Percentiles rank a stretch among this genome's conserved stretches.
Conservation (phyloP, 53 echinoderm and acorn worm species). For the Stichopus horrens region DNA sequence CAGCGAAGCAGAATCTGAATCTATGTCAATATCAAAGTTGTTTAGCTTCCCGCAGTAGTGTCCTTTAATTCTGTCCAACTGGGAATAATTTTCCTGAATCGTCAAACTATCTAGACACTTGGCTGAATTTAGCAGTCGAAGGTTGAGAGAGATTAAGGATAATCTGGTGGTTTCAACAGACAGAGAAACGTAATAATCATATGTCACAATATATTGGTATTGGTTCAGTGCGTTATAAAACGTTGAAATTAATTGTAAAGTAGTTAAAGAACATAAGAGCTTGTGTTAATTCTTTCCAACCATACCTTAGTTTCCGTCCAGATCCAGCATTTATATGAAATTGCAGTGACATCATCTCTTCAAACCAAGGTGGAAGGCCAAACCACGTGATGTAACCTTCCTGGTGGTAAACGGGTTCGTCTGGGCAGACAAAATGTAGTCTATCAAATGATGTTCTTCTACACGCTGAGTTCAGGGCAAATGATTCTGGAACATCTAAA, state of each 20-base stretch:
- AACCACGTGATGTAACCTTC: constrained; percentile 19
- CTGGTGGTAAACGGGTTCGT: constrained; percentile 11
- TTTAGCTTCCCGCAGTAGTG: neutral
- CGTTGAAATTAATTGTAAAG: too few relatives aligned
- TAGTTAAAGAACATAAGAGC: too few relatives aligned
- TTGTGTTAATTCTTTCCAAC: too few relatives aligned
- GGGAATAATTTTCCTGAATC: neutral
- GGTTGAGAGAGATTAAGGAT: neutral
- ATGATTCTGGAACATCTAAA: neutral
- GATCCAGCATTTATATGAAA: neutral
- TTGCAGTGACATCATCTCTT: neutral
- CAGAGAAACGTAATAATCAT: neutral
- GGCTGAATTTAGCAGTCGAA: neutral
- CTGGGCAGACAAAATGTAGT: neutral
- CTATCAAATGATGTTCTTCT: neutral
- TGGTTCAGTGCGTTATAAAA: too few relatives aligned
- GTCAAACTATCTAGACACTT: neutral
- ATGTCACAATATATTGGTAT: neutral
- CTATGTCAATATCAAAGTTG: neutral
- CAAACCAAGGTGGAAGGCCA: constrained; percentile 24
- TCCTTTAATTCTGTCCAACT: neutral
- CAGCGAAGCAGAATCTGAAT: neutral
- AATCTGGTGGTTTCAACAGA: neutral
- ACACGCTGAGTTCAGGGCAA: neutral
- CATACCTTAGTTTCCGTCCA: constrained; percentile 11